Evolutionary conservation across 2,113 vertebrate genomes (phyloP).

Genomic region (Procavia capensis): DNA sequence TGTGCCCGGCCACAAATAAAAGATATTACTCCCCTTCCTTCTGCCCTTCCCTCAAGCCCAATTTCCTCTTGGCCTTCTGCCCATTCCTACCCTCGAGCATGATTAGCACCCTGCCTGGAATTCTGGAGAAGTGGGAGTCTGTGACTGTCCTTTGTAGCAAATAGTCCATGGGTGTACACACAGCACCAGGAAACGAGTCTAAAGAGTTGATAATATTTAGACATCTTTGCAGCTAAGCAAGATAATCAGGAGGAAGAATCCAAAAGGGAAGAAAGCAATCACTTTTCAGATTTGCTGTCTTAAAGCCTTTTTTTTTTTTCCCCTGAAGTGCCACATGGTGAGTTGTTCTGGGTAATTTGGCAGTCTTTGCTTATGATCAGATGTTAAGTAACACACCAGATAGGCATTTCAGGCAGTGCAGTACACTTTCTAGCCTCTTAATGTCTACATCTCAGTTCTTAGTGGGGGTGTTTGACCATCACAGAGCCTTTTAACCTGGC

Average conservation of each 20-base stretch:
- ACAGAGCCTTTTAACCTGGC: not conserved
- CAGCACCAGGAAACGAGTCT: not conserved
- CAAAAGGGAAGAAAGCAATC: conserved; percentile 39
- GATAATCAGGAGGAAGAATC: conserved; percentile 1
- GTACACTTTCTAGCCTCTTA: not conserved
- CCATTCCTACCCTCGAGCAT: not conserved
- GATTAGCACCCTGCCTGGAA: not conserved
- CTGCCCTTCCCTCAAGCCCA: not conserved
- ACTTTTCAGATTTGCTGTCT: not conserved
- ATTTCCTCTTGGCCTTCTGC: not conserved
- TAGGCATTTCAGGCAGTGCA: not conserved
- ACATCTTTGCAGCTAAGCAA: not conserved
- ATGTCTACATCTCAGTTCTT: not conserved
- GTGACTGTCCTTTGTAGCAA: not conserved
- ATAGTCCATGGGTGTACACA: not conserved
- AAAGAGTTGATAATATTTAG: not conserved
- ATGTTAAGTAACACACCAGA: not conserved
- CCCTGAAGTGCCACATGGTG: not conserved
- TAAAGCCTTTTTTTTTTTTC: not conserved
- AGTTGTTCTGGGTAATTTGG: conserved; percentile 38
- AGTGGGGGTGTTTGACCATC: not conserved
- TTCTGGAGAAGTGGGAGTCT: not conserved
- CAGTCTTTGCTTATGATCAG: not conserved
- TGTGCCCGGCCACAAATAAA: not conserved
- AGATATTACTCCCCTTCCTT: not conserved